These are phyloP conservation scores for Macaca fascicularis DNA, from an alignment of 2,113 vertebrate genomes.

Conservation along the genomic window DNA sequence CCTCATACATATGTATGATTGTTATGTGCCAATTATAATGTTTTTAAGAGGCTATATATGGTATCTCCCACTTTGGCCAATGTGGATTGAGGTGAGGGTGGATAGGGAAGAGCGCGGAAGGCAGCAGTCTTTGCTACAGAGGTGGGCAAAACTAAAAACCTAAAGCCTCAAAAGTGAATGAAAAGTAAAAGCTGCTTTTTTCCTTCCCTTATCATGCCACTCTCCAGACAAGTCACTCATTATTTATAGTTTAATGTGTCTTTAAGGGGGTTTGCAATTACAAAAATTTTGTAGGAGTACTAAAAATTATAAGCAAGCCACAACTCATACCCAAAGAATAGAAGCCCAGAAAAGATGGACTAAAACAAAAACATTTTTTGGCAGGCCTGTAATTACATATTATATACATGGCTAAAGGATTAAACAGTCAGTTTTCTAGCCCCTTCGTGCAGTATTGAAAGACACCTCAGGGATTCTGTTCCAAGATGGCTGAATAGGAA, in stretches of 20 bases:
- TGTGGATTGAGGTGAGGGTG: neutral
- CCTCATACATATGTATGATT: neutral
- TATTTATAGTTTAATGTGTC: too few species aligned
- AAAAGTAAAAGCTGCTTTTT: neutral
- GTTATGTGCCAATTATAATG: neutral
- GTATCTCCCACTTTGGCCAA: neutral
- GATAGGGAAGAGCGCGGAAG: neutral
- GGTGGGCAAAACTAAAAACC: neutral
- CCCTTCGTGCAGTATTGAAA: neutral
- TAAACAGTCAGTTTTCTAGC: neutral
- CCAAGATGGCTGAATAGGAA: too few species aligned
- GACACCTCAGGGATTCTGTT: neutral
- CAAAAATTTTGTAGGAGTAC: neutral
- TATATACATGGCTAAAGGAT: neutral
- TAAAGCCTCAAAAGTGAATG: neutral
- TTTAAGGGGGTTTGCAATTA: neutral
- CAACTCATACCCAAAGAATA: neutral
- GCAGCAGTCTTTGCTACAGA: neutral
- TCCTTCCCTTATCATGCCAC: neutral
- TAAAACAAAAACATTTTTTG: conserved; percentile 14
- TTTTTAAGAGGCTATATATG: neutral
- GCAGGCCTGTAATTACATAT: neutral
- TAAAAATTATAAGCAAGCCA: neutral
- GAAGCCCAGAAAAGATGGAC: neutral
- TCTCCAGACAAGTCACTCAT: neutral